Conservation (phyloP, 1,140 invertebrate species). For the Sweltsa coloradensis region DNA sequence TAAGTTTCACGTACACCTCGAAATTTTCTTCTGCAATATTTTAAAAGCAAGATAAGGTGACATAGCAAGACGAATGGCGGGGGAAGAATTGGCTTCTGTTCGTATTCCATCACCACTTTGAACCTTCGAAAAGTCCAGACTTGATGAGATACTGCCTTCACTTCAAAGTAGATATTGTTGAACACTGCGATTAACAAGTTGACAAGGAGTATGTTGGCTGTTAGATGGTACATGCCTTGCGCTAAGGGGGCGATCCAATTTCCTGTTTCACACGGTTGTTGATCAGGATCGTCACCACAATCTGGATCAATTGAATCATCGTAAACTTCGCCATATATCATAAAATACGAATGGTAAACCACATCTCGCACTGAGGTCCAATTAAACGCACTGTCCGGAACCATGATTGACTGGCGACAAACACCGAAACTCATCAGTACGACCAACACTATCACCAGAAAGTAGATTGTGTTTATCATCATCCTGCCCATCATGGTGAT, state of each 20-base stretch:
- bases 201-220: slow-evolving; percentile 92
- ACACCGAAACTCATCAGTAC: slow-evolving; percentile 95
- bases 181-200: slow-evolving; percentile 97
- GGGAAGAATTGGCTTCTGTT: slow-evolving; percentile 89
- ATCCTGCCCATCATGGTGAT: slow-evolving; percentile 98
- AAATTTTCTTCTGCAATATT: slow-evolving; percentile 71
- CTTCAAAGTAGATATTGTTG: slow-evolving; percentile 96
- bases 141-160: slow-evolving; percentile 89
- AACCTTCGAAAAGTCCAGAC: slow-evolving; percentile 99
- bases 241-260: slow-evolving; percentile 88
- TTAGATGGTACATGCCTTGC: slow-evolving; percentile 90
- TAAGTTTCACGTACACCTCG: slow-evolving; percentile 57
- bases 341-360: slow-evolving; percentile 94
- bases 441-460: slow-evolving; percentile 87
- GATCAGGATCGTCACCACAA: slow-evolving; percentile 52
- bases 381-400: slow-evolving; percentile 73
- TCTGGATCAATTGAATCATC: slow-evolving; percentile 78
- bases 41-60: slow-evolving; percentile 76
- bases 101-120: slow-evolving; percentile 97
- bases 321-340: slow-evolving; percentile 98
- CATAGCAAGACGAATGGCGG: slow-evolving; percentile 87
- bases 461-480: slow-evolving; percentile 94
- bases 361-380: slow-evolving; percentile 83
- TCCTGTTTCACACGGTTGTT: slow-evolving; percentile 65
- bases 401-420: slow-evolving; percentile 82